Evolutionary conservation across 1,140 invertebrate species (phyloP).

Genomic region (Leptonema lineaticorne): DNA sequence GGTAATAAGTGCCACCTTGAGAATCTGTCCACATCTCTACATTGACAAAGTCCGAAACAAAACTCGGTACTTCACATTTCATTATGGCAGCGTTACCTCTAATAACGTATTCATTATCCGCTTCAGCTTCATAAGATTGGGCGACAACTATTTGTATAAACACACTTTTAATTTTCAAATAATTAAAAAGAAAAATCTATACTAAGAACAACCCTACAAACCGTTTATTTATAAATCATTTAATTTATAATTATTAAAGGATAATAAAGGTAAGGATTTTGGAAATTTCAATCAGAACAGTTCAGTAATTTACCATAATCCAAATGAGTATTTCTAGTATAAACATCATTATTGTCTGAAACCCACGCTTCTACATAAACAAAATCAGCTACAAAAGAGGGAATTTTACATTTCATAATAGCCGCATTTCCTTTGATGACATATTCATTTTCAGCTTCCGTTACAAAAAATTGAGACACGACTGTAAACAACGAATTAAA

Average conservation of each 20-base stretch:
- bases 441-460: constrained; percentile 91
- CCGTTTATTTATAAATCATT: too few relatives aligned
- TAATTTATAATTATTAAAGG: too few relatives aligned
- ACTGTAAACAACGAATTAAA: constrained; percentile 58
- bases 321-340: constrained; percentile 57
- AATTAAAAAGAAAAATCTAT: too few relatives aligned
- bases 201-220: too few relatives aligned
- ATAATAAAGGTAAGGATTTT: neutral
- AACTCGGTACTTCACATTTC: constrained; percentile 85
- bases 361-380: constrained; percentile 85
- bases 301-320: constrained; percentile 56
- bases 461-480: constrained; percentile 84
- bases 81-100: constrained; percentile 83
- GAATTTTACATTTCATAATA: constrained; percentile 91
- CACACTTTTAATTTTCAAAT: neutral
- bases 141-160: constrained; percentile 65
- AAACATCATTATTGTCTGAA: constrained; percentile 71
- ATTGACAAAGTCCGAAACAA: constrained; percentile 82
- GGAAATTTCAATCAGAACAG: neutral
- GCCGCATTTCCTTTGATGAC: constrained; percentile 89
- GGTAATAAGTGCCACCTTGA: constrained; percentile 68
- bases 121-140: constrained; percentile 78
- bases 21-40: constrained; percentile 81
- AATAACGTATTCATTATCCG: constrained; percentile 85
- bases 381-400: constrained; percentile 91